A percentile compares a stretch with the other conserved stretches of the same genome.
phyloP scores from a whole-genome alignment of 2,797 vertebrate genomes.

The Peromyscus melanophrys region DNA sequence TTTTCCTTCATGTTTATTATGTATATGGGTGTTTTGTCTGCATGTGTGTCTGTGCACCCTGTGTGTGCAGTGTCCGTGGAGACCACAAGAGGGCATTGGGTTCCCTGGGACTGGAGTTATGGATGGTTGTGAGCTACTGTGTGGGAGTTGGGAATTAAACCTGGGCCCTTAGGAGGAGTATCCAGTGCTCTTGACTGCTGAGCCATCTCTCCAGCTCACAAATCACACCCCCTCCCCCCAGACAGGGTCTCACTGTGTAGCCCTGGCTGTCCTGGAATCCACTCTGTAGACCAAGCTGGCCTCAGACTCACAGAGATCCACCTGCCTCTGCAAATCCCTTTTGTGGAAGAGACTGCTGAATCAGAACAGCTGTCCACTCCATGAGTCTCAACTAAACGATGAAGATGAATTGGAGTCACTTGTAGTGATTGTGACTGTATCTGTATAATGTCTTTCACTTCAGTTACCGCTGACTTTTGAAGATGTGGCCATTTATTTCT shows the following conservation, averaged over 20 bases:
- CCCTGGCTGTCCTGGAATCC: not conserved
- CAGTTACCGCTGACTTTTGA: conserved; percentile 79
- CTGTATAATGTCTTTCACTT: conserved; percentile 27
- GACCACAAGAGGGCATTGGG: not conserved
- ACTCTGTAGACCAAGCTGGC: not conserved
- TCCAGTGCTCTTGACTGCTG: not conserved
- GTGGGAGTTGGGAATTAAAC: not conserved
- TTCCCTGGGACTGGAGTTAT: not conserved
- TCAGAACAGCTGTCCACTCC: not conserved
- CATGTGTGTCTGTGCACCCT: not conserved
- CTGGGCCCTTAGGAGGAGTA: not conserved
- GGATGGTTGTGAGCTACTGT: not conserved
- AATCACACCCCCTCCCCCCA: not conserved
- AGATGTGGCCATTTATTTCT: conserved; percentile 81
- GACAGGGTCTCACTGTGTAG: not conserved
- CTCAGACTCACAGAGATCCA: not conserved
- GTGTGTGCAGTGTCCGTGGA: not conserved
- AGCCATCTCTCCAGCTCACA: not conserved
- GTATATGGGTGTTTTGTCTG: not conserved
- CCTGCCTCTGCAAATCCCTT: not conserved
- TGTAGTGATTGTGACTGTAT: not conserved
- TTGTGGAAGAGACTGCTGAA: not conserved
- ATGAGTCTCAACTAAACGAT: not conserved
- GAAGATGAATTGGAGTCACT: not conserved
- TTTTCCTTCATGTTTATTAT: not conserved